Evolutionary conservation across 2,797 vertebrate species (phyloP), one percentile per base, ranked within the genome.

Genomic region (Crocidura indochinensis): DNA sequence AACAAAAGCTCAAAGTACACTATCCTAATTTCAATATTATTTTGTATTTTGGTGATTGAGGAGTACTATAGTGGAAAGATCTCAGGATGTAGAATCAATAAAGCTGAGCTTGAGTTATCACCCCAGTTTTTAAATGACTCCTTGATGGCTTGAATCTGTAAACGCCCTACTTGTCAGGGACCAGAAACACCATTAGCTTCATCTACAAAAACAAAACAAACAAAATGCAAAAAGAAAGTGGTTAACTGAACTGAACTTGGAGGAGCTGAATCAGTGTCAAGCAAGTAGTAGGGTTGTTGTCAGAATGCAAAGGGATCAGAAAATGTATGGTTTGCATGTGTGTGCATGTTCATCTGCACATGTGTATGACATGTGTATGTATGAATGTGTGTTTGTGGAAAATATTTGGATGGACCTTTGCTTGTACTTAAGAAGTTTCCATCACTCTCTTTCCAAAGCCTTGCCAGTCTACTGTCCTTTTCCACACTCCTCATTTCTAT

Each of bases 21-120:
- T 84, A 87, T 88, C 60, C 71, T 84, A 84, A 74, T 79, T 81
- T 24, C 38, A 80, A 14, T 49, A 8, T 62, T 71, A 71, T 60
- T 81, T 67, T 68, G 2, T 14, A 46, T 75, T 84, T 76, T 29
- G 60, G 89, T 24, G 10, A 12, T 47, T 24, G 10, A 4, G 51
- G 74, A 12, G 31, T 74, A 12, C 47, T 38, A 20, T 2, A 49
- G 38, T 12, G 26, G 51, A 68, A 78, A 84, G 27, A 77, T 6
- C 24, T 81, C 49, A 72, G 14, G 49, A 17, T 88, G 15, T 60
- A 60, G 56, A 60, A 65, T 20, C 47, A 71, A 1, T 1, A 19
- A 19, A 69, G 1, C 27, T 80, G 19, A 62, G 17, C 49, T 84
- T 78, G 17, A 67, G 62, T 88, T 62, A 27, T 4, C n/a, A 62